Conservation (phyloP, 2,113 vertebrate species). For the Electrona antarctica region DNA sequence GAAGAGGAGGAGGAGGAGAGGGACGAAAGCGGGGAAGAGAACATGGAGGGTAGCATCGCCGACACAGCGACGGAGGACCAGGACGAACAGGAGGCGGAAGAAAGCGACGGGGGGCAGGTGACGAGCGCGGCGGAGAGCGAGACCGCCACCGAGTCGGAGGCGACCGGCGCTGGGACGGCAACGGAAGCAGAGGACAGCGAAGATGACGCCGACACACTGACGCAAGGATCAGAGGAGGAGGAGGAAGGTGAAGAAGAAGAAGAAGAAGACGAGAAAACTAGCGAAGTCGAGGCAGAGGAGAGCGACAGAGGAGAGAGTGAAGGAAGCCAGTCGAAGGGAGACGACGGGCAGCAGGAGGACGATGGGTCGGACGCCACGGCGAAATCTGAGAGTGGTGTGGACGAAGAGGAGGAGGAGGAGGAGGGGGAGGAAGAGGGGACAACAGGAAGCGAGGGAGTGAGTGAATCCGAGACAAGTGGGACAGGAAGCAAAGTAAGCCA, state of each 20-base stretch:
- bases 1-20: conserved; percentile 1
- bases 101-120: conserved; percentile 1
- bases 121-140: conserved; percentile 10
- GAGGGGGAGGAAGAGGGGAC: not conserved
- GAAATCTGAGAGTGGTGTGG: too few relatives aligned
- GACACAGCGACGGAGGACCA: not conserved
- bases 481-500: not conserved
- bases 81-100: conserved; percentile 1
- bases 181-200: not conserved
- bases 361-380: not conserved
- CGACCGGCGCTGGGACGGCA: not conserved
- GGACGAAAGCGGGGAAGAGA: not conserved
- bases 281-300: conserved; percentile 7
- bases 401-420: not conserved
- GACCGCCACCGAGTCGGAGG: not conserved
- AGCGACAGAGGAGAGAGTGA: conserved; percentile 24
- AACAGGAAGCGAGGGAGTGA: not conserved
- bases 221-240: not conserved
- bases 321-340: conserved; percentile 21
- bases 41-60: not conserved
- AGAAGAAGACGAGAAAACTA: not conserved
- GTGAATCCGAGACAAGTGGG: not conserved
- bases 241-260: not conserved
- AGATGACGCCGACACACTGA: too few relatives aligned
- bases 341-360: conserved; percentile 24